phyloP scores from a whole-genome alignment of 1,140 invertebrate genomes.

The Habropoda laboriosa region DNA sequence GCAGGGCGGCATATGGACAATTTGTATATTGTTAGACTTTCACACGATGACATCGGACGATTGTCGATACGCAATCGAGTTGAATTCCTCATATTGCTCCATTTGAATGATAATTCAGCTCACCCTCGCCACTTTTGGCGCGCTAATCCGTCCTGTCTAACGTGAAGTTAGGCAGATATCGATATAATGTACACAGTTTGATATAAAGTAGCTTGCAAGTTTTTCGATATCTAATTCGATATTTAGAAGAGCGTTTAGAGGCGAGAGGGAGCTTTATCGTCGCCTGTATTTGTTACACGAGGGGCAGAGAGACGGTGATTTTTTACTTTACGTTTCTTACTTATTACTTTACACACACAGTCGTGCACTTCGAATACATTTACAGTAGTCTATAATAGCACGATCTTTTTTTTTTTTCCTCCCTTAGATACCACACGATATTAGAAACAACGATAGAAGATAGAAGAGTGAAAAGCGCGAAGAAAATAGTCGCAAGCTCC shows the following conservation, averaged over 20 bases:
- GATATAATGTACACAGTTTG: slow-evolving; percentile 1
- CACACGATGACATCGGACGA: slow-evolving; percentile 49
- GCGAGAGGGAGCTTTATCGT: not conserved
- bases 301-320: not conserved
- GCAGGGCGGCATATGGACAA: not conserved
- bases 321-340: not conserved
- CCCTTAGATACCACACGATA: not conserved
- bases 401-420: too few species aligned
- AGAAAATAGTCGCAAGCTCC: slow-evolving; percentile 42
- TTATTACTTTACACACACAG: slow-evolving; percentile 23
- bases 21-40: slow-evolving; percentile 19
- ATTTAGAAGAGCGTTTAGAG: too few species aligned
- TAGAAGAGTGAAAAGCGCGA: slow-evolving; percentile 10
- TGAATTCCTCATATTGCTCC: slow-evolving; percentile 51
- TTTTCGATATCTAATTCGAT: too few species aligned
- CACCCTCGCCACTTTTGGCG: not conserved
- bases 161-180: not conserved
- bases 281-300: not conserved
- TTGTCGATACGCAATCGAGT: slow-evolving; percentile 61
- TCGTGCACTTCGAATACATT: not conserved
- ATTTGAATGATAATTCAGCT: not conserved
- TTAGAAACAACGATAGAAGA: slow-evolving; percentile 31
- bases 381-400: not conserved
- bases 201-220: not conserved
- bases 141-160: not conserved